Evolutionary conservation across 2,113 vertebrate genomes (phyloP).

Genomic region (Boulengeromyrus knoepffleri): DNA sequence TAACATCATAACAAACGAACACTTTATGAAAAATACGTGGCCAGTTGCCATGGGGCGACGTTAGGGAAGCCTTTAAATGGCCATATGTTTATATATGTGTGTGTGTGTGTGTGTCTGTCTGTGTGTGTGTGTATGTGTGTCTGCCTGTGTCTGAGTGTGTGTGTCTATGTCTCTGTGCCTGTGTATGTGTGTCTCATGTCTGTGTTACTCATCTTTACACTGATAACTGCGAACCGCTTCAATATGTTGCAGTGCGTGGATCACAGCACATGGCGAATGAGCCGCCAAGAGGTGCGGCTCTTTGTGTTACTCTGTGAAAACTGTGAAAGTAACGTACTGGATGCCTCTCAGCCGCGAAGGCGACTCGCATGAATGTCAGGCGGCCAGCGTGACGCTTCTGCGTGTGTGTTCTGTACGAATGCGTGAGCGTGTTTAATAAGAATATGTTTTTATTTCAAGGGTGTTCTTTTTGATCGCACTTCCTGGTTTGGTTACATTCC

Average conservation of each 20-base stretch:
- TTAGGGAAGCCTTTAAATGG: background rate
- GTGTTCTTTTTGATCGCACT: background rate
- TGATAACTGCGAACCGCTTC: background rate
- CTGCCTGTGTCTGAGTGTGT: background rate
- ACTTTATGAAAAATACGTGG: slow-evolving; percentile 2
- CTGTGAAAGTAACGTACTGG: slow-evolving; percentile 6
- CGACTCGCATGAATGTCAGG: background rate
- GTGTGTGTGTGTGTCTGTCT: background rate
- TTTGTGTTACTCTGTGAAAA: background rate
- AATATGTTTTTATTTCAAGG: background rate
- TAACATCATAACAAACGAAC: background rate
- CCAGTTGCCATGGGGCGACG: background rate
- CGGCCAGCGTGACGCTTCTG: background rate
- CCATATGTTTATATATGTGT: background rate
- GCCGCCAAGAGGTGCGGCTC: background rate
- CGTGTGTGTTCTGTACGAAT: background rate
- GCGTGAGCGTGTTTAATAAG: background rate
- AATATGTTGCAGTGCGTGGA: background rate
- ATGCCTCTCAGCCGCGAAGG: background rate
- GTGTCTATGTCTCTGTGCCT: background rate
- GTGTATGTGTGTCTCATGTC: background rate
- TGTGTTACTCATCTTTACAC: background rate
- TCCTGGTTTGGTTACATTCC: background rate
- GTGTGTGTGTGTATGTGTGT: background rate
- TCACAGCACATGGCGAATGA: background rate